Percentiles rank a stretch among this genome's conserved stretches.
Evolutionary conservation across 92 coral and sea anemone genomes (phyloP).

Genomic region (Isaurus tuberculatus): DNA sequence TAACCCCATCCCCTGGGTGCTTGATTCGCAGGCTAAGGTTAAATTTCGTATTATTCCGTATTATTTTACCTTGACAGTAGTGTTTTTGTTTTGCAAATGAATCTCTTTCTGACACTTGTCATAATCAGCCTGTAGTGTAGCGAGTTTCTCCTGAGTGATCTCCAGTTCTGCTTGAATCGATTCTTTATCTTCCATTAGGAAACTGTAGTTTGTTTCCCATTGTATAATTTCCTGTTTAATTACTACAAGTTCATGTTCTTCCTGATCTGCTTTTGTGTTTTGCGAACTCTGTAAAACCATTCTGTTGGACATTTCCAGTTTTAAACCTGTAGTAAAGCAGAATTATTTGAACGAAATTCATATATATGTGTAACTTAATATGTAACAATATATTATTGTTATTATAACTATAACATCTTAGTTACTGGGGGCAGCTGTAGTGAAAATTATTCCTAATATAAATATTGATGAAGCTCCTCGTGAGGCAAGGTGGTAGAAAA

Average conservation of each 20-base stretch:
- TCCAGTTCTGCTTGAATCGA: slow-evolving; percentile 52
- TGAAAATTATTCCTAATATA: no score
- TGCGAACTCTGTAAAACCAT: slow-evolving; percentile 6
- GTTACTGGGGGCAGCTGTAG: no score
- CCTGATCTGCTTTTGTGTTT: slow-evolving; percentile 18
- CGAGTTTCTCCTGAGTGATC: slow-evolving; percentile 56
- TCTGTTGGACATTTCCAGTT: slow-evolving; percentile 50
- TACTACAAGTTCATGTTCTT: slow-evolving; percentile 38
- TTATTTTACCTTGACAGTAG: slow-evolving; percentile 45
- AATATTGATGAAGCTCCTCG: no score
- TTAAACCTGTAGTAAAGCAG: slow-evolving; percentile 32
- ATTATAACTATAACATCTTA: no score
- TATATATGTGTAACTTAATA: no score
- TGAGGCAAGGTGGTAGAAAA: no score
- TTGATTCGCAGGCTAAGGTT: no score
- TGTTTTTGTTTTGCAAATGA: slow-evolving; percentile 34
- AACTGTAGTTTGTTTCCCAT: slow-evolving; percentile 55
- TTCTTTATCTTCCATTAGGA: slow-evolving; percentile 64
- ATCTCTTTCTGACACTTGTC: slow-evolving; percentile 58
- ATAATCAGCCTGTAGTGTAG: slow-evolving; percentile 62
- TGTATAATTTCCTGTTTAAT: slow-evolving; percentile 59
- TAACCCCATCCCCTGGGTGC: no score
- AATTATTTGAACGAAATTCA: no score
- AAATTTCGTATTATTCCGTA: not conserved
- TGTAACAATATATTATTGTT: no score